These are phyloP conservation scores for Rhamphomyia laevipes DNA, from an alignment of 2,888 invertebrate species.

Conservation along the genomic window DNA sequence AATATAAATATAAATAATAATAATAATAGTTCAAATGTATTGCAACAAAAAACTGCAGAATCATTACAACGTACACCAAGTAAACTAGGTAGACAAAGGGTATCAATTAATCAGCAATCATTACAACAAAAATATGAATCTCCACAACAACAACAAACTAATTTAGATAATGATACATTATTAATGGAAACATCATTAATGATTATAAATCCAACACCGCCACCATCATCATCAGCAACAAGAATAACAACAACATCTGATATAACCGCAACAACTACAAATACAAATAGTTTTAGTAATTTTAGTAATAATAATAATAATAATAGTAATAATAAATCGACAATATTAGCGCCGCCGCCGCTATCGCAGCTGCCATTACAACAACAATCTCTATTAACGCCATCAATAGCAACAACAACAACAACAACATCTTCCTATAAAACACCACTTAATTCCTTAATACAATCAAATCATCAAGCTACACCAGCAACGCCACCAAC, in stretches of 20 bases:
- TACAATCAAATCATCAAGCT: not conserved
- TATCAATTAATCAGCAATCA: conserved; percentile 29
- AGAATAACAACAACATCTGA: conserved; percentile 14
- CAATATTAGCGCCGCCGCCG: not conserved
- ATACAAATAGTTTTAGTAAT: not conserved
- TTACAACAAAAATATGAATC: conserved; percentile 16
- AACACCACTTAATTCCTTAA: no score
- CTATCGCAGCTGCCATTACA: not conserved
- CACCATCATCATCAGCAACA: conserved; percentile 6
- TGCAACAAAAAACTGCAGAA: conserved; percentile 3
- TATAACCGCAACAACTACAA: not conserved
- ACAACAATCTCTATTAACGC: not conserved
- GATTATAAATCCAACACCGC: conserved; percentile 20
- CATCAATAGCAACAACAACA: not conserved
- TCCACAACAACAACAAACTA: conserved; percentile 9
- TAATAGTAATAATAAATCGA: not conserved
- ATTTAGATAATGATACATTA: conserved; percentile 22
- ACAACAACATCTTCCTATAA: not conserved
- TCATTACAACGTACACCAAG: conserved; percentile 18
- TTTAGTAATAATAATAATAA: not conserved
- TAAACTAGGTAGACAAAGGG: conserved; percentile 32
- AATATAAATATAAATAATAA: conserved; percentile 8
- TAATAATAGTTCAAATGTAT: conserved; percentile 2
- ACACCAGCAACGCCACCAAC: not conserved
- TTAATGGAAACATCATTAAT: conserved; percentile 35